Evolutionary conservation across 1,140 invertebrate genomes (phyloP).

Genomic region (Magallana gigas): DNA sequence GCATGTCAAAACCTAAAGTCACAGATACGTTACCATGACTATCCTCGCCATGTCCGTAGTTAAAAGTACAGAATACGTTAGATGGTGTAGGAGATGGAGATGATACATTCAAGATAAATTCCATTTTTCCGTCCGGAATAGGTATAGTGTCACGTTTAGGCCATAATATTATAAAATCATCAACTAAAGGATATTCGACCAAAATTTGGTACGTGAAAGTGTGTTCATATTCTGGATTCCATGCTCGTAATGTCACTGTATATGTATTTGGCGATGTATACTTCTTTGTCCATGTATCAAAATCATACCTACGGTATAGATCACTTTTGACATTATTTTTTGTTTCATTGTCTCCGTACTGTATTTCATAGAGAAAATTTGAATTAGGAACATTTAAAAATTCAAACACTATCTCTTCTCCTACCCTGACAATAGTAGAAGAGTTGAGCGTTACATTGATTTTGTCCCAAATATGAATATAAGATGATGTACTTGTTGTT

Average conservation of each 20-base stretch:
- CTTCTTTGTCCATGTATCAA: not conserved
- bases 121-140: slow-evolving; percentile 47
- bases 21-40: slow-evolving; percentile 10
- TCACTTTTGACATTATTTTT: not conserved
- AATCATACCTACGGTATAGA: slow-evolving; percentile 4
- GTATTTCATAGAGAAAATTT: not conserved
- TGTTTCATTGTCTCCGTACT: not conserved
- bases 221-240: slow-evolving; percentile 4
- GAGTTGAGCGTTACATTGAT: not conserved
- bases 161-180: slow-evolving; percentile 16
- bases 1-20: not conserved
- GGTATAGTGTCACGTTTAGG: slow-evolving; percentile 43
- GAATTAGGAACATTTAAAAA: slow-evolving; percentile 15
- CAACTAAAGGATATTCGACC: slow-evolving; percentile 47
- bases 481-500: not conserved
- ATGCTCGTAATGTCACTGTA: not conserved
- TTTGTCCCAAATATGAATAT: slow-evolving; percentile 5
- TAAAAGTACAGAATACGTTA: slow-evolving; percentile 50
- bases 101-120: slow-evolving; percentile 41
- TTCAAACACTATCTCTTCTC: not conserved
- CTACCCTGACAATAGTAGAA: not conserved
- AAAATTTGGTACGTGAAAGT: not conserved
- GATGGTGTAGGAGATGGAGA: slow-evolving; percentile 32
- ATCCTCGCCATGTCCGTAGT: slow-evolving; percentile 13
- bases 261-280: not conserved